A percentile compares a stretch with the other conserved stretches of the same genome.
Conservation (phyloP, 2,113 vertebrate genomes). For the Campylomormyrus tamandua region DNA sequence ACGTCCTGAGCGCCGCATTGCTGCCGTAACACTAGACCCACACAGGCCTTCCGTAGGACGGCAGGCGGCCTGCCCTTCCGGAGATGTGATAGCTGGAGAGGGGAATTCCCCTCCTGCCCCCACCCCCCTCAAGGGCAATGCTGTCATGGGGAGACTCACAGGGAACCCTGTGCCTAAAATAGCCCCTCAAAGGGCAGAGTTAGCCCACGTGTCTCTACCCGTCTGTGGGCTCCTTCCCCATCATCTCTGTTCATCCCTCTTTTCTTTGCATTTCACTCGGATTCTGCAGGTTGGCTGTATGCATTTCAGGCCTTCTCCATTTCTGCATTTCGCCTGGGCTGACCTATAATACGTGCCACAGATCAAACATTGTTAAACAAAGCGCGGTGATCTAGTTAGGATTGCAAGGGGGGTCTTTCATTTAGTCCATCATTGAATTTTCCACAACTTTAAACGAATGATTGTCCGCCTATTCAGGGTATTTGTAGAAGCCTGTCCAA, state of each 20-base stretch:
- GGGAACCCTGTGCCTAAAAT: slow-evolving; percentile 1
- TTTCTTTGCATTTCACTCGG: background rate
- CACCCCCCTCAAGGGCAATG: background rate
- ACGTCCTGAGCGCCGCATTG: background rate
- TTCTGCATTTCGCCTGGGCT: background rate
- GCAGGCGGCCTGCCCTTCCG: background rate
- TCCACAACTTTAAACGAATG: background rate
- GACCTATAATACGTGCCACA: background rate
- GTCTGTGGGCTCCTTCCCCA: background rate
- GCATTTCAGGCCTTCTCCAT: background rate
- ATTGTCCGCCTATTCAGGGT: background rate
- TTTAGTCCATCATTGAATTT: background rate
- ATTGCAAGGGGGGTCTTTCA: background rate
- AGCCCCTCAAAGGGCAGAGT: slow-evolving; percentile 10
- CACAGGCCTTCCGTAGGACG: background rate
- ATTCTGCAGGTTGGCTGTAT: background rate
- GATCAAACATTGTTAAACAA: background rate
- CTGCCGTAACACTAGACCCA: slow-evolving; percentile 5
- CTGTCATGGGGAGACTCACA: background rate
- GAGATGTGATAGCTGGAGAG: background rate
- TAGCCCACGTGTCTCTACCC: background rate
- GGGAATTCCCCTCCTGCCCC: background rate
- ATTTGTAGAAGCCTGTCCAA: background rate
- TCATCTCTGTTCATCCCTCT: background rate
- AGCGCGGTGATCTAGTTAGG: background rate